Conservation (phyloP, 2,888 invertebrate species). For the Muschampia staudingeri region DNA sequence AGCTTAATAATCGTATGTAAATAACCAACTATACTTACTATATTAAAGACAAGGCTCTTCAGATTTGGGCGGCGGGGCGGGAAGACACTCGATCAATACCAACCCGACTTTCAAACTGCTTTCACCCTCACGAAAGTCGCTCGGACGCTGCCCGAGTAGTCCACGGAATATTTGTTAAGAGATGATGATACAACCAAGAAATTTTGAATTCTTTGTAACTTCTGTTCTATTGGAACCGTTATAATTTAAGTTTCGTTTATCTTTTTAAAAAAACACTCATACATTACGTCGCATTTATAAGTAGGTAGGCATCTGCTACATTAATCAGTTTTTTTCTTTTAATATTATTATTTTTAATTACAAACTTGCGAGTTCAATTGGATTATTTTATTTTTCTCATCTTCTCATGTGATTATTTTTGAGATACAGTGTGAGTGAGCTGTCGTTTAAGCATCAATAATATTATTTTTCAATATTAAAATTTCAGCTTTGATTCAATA, state of each 20-base stretch:
- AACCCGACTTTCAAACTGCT: conserved; percentile 92
- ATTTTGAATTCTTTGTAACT: not conserved
- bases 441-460: too few relatives aligned
- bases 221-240: not conserved
- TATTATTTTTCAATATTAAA: too few relatives aligned
- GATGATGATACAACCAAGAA: conserved; percentile 73
- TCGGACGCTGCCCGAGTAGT: conserved; percentile 86
- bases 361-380: too few relatives aligned
- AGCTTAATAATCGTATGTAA: not conserved
- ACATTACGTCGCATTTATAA: too few relatives aligned
- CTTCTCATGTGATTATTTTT: too few relatives aligned
- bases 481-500: too few relatives aligned
- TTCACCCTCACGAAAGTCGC: conserved; percentile 91
- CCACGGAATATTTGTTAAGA: conserved; percentile 74
- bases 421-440: too few relatives aligned
- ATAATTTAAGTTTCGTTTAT: not conserved
- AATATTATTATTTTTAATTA: too few relatives aligned
- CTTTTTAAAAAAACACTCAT: too few relatives aligned
- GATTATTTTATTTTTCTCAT: too few relatives aligned
- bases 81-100: conserved; percentile 91
- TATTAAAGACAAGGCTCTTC: conserved; percentile 72
- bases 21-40: conserved; percentile 44
- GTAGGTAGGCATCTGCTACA: too few relatives aligned
- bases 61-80: conserved; percentile 82
- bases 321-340: too few relatives aligned